Base-by-base conservation (phyloP, 37 sponge, comb jelly and placozoan genomes). In the Tethya wilhelma region DNA sequence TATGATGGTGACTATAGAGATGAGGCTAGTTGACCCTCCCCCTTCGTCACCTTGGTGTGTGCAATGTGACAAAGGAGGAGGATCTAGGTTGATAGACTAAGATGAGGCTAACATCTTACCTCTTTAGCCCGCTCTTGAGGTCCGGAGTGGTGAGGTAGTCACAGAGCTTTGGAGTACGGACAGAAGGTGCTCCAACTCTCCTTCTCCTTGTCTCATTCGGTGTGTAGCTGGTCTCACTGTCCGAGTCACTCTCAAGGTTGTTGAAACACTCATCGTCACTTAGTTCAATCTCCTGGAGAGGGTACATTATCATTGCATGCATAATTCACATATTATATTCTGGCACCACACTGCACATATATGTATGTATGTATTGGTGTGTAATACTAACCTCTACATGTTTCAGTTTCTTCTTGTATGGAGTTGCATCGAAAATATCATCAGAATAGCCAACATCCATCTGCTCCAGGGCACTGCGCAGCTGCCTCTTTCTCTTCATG, bases 401-500 rank as follows among this genome's bases (percentile, higher is more conserved):
- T 59, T 38, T 57, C 40, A 38, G 8, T 6, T 39, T 38, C 59
- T 75, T 76, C 59, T 71, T 84, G 41, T 80, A 68, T 1, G 85
- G 85, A 30, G 80, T 80, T 0, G 80, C 59, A 14, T 84, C 70
- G 34, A 90, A 79, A 0, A 79, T 33, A 43, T 90, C 90, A 75
- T 84, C 90, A 38, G 4, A 44, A 56, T 89, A 67, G 12, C 74
- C 84, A 7, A 32, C 7, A 29, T 89, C 84, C 34, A 74, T 29
- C 30, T 25, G 14, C 30, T 56, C 40, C 56, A 84, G 40, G 2
- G 44, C 36, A 2, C 57, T 44, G 26, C 80, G 42, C 0, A 89
- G 25, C 70, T 84, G 84, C 34, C 60, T 23, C 62, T 83, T 89
- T 26, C 90, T 83, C 75, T 89, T 89, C 68, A 89, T 11, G 1